These are phyloP conservation scores for Alces alces DNA, from an alignment of 2,113 vertebrate species.

Conservation along the genomic window DNA sequence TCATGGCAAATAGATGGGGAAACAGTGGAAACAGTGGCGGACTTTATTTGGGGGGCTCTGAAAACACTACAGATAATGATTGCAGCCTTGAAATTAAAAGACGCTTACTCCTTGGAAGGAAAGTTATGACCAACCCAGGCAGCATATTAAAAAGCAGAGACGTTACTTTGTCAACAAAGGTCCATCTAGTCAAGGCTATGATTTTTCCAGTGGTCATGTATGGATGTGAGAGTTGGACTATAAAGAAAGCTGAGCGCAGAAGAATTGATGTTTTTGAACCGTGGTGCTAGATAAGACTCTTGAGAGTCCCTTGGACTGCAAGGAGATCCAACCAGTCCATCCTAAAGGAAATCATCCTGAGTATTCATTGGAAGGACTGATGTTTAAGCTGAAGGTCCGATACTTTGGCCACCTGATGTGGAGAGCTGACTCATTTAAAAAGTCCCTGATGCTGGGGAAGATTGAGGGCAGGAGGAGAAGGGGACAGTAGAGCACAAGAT, in stretches of 20 bases:
- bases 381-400: neutral
- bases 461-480: neutral
- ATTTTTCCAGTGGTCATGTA: too few species aligned
- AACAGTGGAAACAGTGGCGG: neutral
- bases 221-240: neutral
- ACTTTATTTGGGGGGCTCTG: neutral
- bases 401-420: accelerated
- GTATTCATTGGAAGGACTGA: neutral
- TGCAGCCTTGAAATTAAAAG: neutral
- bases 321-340: neutral
- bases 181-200: too few species aligned
- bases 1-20: neutral
- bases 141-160: too few species aligned
- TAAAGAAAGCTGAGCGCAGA: accelerated
- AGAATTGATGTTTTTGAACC: neutral
- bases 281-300: neutral
- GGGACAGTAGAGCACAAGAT: accelerated
- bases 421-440: neutral
- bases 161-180: too few species aligned
- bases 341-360: neutral
- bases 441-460: neutral
- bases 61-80: neutral
- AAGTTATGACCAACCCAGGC: neutral
- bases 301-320: neutral
- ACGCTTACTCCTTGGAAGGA: neutral